A percentile compares a stretch with the other conserved stretches of the same genome.
Conservation (phyloP, 2,113 vertebrate species). For the Anguilla rostrata region DNA sequence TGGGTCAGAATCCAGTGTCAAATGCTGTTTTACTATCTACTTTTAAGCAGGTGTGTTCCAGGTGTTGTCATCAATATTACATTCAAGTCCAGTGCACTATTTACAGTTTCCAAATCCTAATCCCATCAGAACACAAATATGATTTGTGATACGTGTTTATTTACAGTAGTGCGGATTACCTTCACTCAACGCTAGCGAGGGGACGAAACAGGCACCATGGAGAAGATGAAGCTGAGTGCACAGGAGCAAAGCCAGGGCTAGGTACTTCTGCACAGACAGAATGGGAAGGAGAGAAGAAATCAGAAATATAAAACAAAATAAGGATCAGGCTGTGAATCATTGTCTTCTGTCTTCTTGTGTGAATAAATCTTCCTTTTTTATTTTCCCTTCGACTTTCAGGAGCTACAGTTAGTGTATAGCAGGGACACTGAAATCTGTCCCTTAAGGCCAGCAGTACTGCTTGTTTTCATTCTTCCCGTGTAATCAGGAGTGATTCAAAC, state of each 20-base stretch:
- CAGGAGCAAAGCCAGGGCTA: conserved; percentile 18
- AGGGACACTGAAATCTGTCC: not conserved
- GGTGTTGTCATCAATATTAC: not conserved
- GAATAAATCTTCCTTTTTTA: not conserved
- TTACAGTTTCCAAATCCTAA: too few relatives aligned
- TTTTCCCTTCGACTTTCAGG: not conserved
- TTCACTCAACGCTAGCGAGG: too few relatives aligned
- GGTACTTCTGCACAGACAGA: not conserved
- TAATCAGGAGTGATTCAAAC: too few relatives aligned
- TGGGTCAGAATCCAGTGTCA: not conserved
- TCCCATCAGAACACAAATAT: too few relatives aligned
- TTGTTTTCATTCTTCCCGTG: not conserved
- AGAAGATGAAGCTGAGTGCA: conserved; percentile 2
- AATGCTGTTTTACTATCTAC: not conserved
- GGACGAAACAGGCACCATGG: not conserved
- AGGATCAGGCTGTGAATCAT: not conserved
- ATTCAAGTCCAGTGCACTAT: not conserved
- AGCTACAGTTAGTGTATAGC: not conserved
- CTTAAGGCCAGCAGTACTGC: too few relatives aligned
- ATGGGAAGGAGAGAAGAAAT: not conserved
- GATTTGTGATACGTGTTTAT: too few relatives aligned
- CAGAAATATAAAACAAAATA: not conserved
- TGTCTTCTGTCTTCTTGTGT: not conserved
- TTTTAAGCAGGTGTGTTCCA: conserved; percentile 2
- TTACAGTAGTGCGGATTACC: not conserved